Base-by-base conservation (phyloP, 1,140 invertebrate genomes). In the Anadara kagoshimensis region DNA sequence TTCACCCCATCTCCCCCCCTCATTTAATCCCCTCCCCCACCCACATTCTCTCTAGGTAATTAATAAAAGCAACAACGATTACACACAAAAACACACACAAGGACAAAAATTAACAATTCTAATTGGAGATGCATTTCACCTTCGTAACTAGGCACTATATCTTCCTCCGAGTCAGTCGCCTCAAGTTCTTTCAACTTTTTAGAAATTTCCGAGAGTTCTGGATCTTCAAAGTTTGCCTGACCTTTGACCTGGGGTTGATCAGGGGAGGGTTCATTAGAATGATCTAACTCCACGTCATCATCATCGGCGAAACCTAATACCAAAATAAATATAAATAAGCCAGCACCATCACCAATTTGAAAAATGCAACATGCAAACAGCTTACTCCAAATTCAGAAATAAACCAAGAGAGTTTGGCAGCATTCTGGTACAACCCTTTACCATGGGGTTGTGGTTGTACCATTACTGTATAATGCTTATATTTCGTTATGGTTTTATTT, bases 151-250 rank as follows among this genome's bases (percentile, higher is more conserved):
- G 29, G 29, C 11, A 67, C 56, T 64, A 69, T 73, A 26, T 82
- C 82, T 49, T 84, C 85, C 43, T 81, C 81, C 5, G 79, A 78
- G 43, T 83, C 81, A 45, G 82, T 79, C 29, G 79, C 76, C 57
- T 81, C 79, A 49, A 83, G 62, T 67, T 78, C 79, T 72, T 80
- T 80, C 54, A 85, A 69, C 74, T 82, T 85, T 81, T 81, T 70
- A 61, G 82, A 76, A 61, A 86, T 85, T 75, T 81, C 79, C 57
- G 79, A 76, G 59, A 85, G 68, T 78, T 83, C 83, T 53, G 78
- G 82, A 68, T 82, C 82, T 54, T 80, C 82, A 76, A 73, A 22
- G 54, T 24, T 56, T 56, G 54, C 20, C 26, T 78, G 78, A 24
- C 69, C 61, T 64, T 59, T 64, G 59, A 67, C 57, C 63, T 76